phyloP scores from a whole-genome alignment of 2,797 vertebrate species.

The Vultur gryphus region DNA sequence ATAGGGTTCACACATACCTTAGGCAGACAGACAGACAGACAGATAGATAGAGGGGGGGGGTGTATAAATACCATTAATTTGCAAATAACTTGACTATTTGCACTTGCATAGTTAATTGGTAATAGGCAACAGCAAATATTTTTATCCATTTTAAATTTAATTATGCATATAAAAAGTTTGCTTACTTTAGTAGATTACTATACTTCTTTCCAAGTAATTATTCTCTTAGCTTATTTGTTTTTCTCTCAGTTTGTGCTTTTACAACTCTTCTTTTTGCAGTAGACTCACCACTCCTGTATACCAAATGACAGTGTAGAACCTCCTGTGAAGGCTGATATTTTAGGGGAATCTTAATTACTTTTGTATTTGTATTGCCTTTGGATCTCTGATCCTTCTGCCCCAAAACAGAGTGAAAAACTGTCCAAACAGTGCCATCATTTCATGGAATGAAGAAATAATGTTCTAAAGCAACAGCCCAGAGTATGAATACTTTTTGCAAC shows the following conservation, averaged over 20 bases:
- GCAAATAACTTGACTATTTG: not conserved
- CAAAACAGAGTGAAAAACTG: not conserved
- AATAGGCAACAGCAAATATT: not conserved
- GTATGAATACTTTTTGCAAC: not conserved
- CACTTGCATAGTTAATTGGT: not conserved
- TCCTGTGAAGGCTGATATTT: not conserved
- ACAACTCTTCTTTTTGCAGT: not conserved
- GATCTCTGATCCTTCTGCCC: not conserved
- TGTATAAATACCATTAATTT: not conserved
- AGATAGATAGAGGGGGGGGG: not conserved
- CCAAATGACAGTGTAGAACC: not conserved
- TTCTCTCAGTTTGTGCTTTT: not conserved
- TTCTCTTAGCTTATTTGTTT: not conserved
- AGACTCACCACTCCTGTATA: not conserved
- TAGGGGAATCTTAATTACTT: not conserved
- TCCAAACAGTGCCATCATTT: not conserved
- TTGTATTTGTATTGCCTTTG: not conserved
- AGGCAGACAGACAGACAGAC: not conserved
- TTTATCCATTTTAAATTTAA: not conserved
- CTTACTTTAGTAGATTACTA: not conserved
- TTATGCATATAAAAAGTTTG: not conserved
- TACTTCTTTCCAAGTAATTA: not conserved
- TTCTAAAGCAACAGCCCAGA: not conserved
- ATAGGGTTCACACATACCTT: not conserved
- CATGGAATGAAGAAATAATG: not conserved